These are phyloP conservation scores for Protaetia brevitarsis DNA, from an alignment of 1,140 invertebrate genomes.

Conservation along the genomic window DNA sequence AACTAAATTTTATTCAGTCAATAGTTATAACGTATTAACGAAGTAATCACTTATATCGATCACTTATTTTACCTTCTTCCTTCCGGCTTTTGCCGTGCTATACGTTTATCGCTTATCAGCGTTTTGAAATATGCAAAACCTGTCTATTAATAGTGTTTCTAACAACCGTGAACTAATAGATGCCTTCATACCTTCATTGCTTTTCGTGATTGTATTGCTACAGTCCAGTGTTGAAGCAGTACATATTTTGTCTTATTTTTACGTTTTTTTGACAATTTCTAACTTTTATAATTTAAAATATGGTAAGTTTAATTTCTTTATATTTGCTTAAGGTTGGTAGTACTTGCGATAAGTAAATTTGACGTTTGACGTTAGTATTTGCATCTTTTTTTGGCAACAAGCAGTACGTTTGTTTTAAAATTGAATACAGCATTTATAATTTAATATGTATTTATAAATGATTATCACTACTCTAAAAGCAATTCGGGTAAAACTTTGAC, in stretches of 20 bases:
- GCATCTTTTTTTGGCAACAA: neutral
- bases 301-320: conserved; percentile 18
- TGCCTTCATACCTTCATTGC: neutral
- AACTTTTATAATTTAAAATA: neutral
- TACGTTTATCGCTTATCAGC: neutral
- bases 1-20: too few species aligned
- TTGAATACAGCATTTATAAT: neutral
- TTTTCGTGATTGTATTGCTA: too few species aligned
- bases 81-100: too few species aligned
- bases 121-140: neutral
- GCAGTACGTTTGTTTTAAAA: neutral
- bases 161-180: neutral
- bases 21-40: too few species aligned
- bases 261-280: too few species aligned
- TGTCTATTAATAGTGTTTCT: neutral
- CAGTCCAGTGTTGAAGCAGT: too few species aligned
- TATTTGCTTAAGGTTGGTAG: neutral
- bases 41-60: too few species aligned
- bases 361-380: neutral
- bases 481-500: neutral
- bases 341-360: neutral
- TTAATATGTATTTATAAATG: neutral
- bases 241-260: too few species aligned
- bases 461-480: neutral
- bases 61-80: too few species aligned